Evolutionary conservation across 2,888 invertebrate species (phyloP).

Genomic region (Eristalinus sepulchralis): DNA sequence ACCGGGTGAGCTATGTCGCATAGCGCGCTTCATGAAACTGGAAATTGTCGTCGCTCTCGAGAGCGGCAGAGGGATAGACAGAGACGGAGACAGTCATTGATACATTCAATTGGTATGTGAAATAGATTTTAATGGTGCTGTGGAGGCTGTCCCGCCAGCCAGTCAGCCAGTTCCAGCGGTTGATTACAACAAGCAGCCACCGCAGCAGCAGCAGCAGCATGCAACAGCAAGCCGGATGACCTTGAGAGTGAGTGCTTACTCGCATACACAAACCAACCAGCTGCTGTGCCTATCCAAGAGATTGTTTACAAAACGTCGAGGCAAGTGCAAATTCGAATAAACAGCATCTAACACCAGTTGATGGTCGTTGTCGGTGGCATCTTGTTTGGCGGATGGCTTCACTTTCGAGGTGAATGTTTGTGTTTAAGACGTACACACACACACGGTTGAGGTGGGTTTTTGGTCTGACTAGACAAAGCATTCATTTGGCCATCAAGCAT

Average conservation of each 20-base stretch:
- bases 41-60: constrained; percentile 1
- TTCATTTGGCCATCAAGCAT: not conserved
- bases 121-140: constrained; percentile 24
- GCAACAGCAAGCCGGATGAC: constrained; percentile 51
- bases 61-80: not conserved
- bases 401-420: constrained; percentile 54
- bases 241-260: constrained; percentile 42
- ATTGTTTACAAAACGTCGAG: constrained; percentile 52
- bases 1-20: not conserved
- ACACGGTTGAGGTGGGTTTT: constrained; percentile 2
- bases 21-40: constrained; percentile 25
- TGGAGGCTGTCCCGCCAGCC: not conserved
- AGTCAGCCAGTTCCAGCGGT: not conserved
- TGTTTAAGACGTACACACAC: constrained; percentile 19
- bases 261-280: not conserved
- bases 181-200: not conserved
- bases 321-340: constrained; percentile 67
- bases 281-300: constrained; percentile 45
- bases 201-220: constrained; percentile 8
- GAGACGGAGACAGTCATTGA: constrained; percentile 19
- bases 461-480: constrained; percentile 32
- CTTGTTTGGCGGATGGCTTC: constrained; percentile 16
- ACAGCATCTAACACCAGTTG: constrained; percentile 2
- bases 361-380: constrained; percentile 1
- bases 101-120: constrained; percentile 42